Conservation (phyloP, 2,888 invertebrate genomes). For the Hirtodrosophila trivittata region DNA sequence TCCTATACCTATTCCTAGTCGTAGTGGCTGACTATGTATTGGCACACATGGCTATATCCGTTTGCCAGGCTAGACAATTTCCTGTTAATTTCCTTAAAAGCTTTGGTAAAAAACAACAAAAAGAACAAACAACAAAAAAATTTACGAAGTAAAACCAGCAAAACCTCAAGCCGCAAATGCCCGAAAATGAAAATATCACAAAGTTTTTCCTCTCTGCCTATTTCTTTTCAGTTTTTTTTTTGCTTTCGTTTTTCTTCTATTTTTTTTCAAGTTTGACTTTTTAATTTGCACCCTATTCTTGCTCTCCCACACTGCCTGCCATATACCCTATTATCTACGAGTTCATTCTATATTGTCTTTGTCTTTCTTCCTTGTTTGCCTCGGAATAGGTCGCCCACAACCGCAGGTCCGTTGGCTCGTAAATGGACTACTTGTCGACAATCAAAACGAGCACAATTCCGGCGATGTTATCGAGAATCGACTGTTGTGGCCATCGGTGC, state of each 20-base stretch:
- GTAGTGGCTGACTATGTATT: constrained; percentile 11
- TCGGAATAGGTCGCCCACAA: constrained; percentile 88
- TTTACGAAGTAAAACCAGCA: constrained; percentile 10
- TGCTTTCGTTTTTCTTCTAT: constrained; percentile 40
- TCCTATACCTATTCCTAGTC: not conserved
- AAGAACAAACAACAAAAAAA: constrained; percentile 17
- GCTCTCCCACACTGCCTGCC: constrained; percentile 10
- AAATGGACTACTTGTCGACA: constrained; percentile 91
- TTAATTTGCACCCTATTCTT: constrained; percentile 70
- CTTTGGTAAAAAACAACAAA: constrained; percentile 56
- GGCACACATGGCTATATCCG: constrained; percentile 66
- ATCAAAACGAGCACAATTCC: constrained; percentile 92
- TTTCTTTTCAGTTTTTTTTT: constrained; percentile 11
- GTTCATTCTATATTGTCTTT: constrained; percentile 19
- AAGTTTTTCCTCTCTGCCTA: constrained; percentile 51
- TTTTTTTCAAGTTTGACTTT: constrained; percentile 67
- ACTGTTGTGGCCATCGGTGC: constrained; percentile 89
- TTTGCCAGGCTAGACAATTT: constrained; percentile 74
- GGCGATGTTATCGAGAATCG: constrained; percentile 94
- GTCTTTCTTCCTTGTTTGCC: constrained; percentile 38
- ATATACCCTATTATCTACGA: constrained; percentile 6
- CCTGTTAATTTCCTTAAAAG: constrained; percentile 81
- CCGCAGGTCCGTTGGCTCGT: constrained; percentile 93
- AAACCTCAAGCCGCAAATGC: constrained; percentile 51
- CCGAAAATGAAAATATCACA: constrained; percentile 77